Percentiles rank a stretch among this genome's conserved stretches.
These are phyloP conservation scores for Lethenteron reissneri DNA, from an alignment of 2,113 vertebrate genomes.

Conservation along the genomic window DNA sequence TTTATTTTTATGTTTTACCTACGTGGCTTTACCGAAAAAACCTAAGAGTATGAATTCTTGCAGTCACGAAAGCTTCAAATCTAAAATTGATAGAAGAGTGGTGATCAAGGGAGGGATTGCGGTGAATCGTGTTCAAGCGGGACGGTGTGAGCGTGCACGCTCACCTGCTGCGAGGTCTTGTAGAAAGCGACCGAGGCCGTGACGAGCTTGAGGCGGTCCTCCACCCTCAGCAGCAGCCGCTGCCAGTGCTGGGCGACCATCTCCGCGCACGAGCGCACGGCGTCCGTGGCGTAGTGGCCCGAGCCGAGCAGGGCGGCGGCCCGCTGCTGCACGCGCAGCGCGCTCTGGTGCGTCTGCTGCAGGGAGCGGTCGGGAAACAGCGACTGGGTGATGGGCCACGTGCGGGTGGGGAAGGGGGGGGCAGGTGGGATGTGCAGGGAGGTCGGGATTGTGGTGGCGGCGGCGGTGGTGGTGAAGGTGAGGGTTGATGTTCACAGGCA, in stretches of 20 bases:
- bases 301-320: constrained; percentile 74
- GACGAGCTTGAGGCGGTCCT: constrained; percentile 86
- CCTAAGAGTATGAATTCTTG: too few species aligned
- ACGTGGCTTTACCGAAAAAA: too few species aligned
- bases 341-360: constrained; percentile 96
- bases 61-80: too few species aligned
- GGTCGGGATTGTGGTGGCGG: constrained; percentile 29
- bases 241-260: constrained; percentile 95
- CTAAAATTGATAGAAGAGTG: too few species aligned
- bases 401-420: constrained; percentile 24
- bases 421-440: constrained; percentile 28
- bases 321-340: constrained; percentile 89
- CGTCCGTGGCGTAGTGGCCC: constrained; percentile 68
- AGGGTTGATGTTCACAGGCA: constrained; percentile 32
- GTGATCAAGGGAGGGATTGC: too few species aligned
- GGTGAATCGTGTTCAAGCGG: too few species aligned
- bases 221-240: constrained; percentile 97
- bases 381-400: constrained; percentile 30
- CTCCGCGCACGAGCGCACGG: constrained; percentile 68
- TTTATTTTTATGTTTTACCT: too few species aligned
- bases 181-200: constrained; percentile 95
- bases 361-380: constrained; percentile 94
- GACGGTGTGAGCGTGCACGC: too few species aligned
- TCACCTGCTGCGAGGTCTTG: constrained; percentile 91
- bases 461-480: constrained; percentile 26